A percentile compares a stretch with the other conserved stretches of the same genome.
Evolutionary conservation across 2,113 vertebrate genomes (phyloP).

Genomic region (Zootoca vivipara): DNA sequence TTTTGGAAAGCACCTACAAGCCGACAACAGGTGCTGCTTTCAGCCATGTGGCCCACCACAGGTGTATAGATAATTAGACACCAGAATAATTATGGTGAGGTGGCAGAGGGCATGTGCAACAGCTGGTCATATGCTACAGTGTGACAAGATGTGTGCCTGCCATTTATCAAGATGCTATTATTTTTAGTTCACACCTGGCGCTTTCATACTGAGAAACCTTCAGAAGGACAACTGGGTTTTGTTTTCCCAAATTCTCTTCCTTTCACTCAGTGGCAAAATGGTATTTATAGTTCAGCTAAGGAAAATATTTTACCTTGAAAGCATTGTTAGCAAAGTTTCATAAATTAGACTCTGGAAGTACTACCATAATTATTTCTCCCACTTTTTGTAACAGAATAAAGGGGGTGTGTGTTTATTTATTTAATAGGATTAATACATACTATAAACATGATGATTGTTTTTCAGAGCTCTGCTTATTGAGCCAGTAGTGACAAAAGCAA

Average conservation of each 20-base stretch:
- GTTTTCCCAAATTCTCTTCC: background rate
- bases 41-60: slow-evolving; percentile 8
- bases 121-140: background rate
- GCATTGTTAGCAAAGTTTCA: background rate
- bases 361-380: no score
- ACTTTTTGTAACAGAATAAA: no score
- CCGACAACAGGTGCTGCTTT: background rate
- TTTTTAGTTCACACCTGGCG: slow-evolving; percentile 16
- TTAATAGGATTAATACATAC: no score
- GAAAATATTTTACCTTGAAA: background rate
- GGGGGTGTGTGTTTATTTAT: no score
- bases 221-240: slow-evolving; percentile 15
- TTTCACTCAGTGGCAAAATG: background rate
- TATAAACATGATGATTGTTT: no score
- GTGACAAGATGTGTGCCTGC: background rate
- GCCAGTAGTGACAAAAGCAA: no score
- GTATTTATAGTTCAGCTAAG: background rate
- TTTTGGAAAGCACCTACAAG: background rate
- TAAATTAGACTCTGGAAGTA: background rate
- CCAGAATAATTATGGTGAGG: background rate
- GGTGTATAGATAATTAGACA: slow-evolving; percentile 1
- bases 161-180: slow-evolving; percentile 24
- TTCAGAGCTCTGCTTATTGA: no score
- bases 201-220: background rate
- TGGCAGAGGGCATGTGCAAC: background rate